phyloP scores from a whole-genome alignment of 1,140 invertebrate species.

The Penaeus japonicus region DNA sequence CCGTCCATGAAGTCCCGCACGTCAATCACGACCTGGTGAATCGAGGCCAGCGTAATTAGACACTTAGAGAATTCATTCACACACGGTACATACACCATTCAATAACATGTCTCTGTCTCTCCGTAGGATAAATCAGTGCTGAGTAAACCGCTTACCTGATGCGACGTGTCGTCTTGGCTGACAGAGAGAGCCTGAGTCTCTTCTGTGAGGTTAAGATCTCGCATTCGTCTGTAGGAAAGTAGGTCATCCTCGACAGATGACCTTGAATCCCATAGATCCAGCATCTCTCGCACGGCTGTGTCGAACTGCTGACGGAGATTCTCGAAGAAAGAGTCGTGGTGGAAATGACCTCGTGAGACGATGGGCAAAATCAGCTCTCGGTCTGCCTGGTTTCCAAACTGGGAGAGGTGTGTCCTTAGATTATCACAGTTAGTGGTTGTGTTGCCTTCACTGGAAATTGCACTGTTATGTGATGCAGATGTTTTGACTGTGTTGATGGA shows the following conservation, averaged over 20 bases:
- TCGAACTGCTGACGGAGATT: conserved; percentile 32
- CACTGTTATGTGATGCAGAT: too few species aligned
- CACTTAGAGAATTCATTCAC: too few species aligned
- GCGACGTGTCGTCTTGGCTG: conserved; percentile 7
- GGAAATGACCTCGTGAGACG: conserved; percentile 12
- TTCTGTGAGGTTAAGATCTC: conserved; percentile 20
- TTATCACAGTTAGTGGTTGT: background rate
- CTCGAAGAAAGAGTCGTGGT: conserved; percentile 20
- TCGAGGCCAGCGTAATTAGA: background rate
- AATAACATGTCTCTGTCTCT: too few species aligned
- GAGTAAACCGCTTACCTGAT: conserved; percentile 48
- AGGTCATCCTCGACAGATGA: conserved; percentile 7
- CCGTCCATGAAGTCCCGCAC: conserved; percentile 52
- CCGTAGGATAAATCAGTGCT: too few species aligned
- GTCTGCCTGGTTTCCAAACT: background rate
- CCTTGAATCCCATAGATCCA: background rate
- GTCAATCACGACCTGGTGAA: conserved; percentile 51
- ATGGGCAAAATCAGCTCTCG: background rate
- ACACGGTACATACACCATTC: too few species aligned
- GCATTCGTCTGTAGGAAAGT: conserved; percentile 17
- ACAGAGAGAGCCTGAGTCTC: conserved; percentile 39
- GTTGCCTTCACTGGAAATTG: background rate
- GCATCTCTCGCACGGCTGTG: background rate
- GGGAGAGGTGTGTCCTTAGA: background rate
- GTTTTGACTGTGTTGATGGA: too few species aligned